These are phyloP conservation scores for Mimachlamys varia DNA, from an alignment of 2,888 invertebrate species.

Conservation along the genomic window DNA sequence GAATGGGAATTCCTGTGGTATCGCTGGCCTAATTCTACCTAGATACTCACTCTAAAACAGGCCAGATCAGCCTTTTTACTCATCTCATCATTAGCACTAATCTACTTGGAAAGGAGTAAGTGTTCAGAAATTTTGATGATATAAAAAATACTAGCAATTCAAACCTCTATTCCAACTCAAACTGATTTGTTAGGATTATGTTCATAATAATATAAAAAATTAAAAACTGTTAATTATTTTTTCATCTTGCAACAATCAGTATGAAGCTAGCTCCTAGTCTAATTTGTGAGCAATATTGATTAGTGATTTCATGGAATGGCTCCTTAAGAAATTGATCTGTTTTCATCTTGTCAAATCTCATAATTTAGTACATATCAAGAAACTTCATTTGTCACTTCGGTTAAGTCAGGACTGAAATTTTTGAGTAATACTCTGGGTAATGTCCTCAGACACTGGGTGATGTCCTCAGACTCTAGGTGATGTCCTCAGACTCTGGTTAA, in stretches of 20 bases:
- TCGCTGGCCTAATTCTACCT: slow-evolving; percentile 20
- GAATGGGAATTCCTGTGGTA: slow-evolving; percentile 9
- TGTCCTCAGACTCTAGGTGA: neutral
- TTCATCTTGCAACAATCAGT: too few species aligned
- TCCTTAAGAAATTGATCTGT: too few species aligned
- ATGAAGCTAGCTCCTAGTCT: too few species aligned
- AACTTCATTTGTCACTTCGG: too few species aligned
- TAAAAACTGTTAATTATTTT: too few species aligned
- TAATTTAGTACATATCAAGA: too few species aligned
- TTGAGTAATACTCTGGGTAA: neutral
- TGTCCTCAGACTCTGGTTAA: too few species aligned
- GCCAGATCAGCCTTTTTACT: slow-evolving; percentile 31
- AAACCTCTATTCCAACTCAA: neutral
- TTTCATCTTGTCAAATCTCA: too few species aligned
- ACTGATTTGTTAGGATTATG: neutral
- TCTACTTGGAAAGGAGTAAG: neutral
- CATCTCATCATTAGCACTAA: slow-evolving; percentile 15
- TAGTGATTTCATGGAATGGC: too few species aligned
- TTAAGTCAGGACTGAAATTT: too few species aligned
- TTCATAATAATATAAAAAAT: neutral
- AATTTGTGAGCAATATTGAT: too few species aligned
- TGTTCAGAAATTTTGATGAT: neutral
- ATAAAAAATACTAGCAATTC: neutral
- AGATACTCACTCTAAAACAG: slow-evolving; percentile 9
- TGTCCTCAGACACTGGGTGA: neutral